phyloP scores from a whole-genome alignment of 1,140 invertebrate species.

The Pseudomyrmex cubaensis region DNA sequence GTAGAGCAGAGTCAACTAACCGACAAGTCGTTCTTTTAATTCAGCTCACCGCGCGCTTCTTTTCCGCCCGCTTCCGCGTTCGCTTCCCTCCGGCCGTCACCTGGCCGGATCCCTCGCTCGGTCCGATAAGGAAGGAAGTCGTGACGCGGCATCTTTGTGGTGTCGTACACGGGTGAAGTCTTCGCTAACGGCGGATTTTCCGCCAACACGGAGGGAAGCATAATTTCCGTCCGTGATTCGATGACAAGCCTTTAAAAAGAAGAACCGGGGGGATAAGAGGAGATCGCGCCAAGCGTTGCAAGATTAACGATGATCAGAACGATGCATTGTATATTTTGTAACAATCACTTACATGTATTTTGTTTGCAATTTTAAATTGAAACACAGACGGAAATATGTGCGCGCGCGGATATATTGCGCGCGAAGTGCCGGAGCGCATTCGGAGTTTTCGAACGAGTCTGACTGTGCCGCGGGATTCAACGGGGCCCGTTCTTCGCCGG shows the following conservation, averaged over 20 bases:
- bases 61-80: conserved; percentile 60
- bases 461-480: conserved; percentile 5
- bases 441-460: not conserved
- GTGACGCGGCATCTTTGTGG: conserved; percentile 60
- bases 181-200: conserved; percentile 43
- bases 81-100: conserved; percentile 40
- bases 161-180: conserved; percentile 47
- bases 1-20: conserved; percentile 78
- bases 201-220: not conserved
- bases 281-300: not conserved
- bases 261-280: not conserved
- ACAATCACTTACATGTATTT: not conserved
- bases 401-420: not conserved
- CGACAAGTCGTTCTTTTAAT: conserved; percentile 85
- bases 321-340: no score
- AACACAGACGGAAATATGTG: not conserved
- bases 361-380: not conserved
- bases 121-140: conserved; percentile 63
- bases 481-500: conserved; percentile 33
- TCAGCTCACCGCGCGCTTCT: conserved; percentile 73
- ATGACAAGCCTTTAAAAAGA: conserved; percentile 5
- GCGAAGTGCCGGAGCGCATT: not conserved
- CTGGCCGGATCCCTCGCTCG: conserved; percentile 56
- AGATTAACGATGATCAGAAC: not conserved
- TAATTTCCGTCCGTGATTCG: conserved; percentile 37